Base-by-base conservation (phyloP, 1,140 invertebrate species). In the Lamellibrachia luymesi region DNA sequence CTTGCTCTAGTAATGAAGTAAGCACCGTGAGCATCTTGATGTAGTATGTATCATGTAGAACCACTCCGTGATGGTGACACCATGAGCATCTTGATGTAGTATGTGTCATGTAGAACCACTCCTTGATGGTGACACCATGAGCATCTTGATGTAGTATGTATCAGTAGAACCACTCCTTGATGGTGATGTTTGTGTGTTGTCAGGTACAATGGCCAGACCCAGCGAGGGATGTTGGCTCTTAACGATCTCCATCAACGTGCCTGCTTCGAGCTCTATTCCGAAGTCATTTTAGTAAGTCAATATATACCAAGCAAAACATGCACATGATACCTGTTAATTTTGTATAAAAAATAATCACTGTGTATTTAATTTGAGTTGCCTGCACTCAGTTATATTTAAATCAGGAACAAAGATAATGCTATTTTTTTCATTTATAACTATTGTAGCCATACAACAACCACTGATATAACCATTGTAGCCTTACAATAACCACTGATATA, bases 201-300 rank as follows among this genome's bases (percentile, higher is more conserved):
- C 94, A 96, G 96, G 94, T 97, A 96, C 94, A 97, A 96, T 95
- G 96, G 95, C 50, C 94, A 96, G n/a, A 93, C 95, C 38, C 94
- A 95, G 8, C 80, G 95, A 51, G 96, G 95, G 25, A 93, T 94
- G 8, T 95, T 95, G 96, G 98, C 98, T 49, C 97, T 99, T 2
- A 98, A 98, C 94, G 98, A 98, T 95, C 97, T 99, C 94, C 98
- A 98, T 95, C 97, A 97, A 95, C 97, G 98, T 95, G 98, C 98
- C 50, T 97, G 97, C 94, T 98, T 98, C 95, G 98, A 99, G 96
- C 97, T 98, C 92, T 98, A 97, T 96, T 96, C 98, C 92, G 98
- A 99, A 96, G 98, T 99, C 50, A 97, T 99, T 96, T 95, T 99
- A 94, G 98, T 97, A 17, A 80, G 64, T 80, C 64, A 22, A 17